Conservation (phyloP, 2,113 vertebrate species). For the Ceyx melanurus region DNA sequence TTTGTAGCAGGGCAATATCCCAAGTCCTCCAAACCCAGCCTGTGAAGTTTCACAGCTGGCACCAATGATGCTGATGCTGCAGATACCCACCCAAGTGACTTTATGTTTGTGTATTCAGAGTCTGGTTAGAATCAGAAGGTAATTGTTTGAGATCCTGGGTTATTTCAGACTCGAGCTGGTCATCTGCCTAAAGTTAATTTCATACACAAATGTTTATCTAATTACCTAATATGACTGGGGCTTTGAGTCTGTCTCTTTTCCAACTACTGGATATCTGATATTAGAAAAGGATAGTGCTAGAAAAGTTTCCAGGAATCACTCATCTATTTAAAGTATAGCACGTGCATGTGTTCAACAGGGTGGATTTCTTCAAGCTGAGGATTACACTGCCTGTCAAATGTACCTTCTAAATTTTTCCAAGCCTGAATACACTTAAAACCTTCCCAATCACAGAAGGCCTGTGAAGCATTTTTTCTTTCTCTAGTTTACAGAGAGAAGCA, state of each 20-base stretch:
- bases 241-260: neutral
- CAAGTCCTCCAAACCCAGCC: neutral
- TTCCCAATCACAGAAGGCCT: neutral
- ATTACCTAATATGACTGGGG: neutral
- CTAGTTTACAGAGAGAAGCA: neutral
- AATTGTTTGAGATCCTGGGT: neutral
- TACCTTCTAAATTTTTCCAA: constrained; percentile 26
- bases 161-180: neutral
- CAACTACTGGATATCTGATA: neutral
- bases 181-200: neutral
- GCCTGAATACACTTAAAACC: neutral
- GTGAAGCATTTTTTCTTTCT: neutral
- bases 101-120: neutral
- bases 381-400: constrained; percentile 21
- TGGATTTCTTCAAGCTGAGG: constrained; percentile 16
- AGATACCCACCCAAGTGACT: neutral
- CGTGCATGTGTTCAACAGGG: neutral
- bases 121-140: neutral
- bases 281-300: neutral
- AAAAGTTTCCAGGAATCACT: constrained; percentile 13
- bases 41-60: neutral
- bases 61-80: neutral
- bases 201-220: neutral
- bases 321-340: neutral
- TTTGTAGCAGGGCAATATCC: neutral